These are phyloP conservation scores for Leptopilina myrica DNA, from an alignment of 2,888 invertebrate species.

Conservation along the genomic window DNA sequence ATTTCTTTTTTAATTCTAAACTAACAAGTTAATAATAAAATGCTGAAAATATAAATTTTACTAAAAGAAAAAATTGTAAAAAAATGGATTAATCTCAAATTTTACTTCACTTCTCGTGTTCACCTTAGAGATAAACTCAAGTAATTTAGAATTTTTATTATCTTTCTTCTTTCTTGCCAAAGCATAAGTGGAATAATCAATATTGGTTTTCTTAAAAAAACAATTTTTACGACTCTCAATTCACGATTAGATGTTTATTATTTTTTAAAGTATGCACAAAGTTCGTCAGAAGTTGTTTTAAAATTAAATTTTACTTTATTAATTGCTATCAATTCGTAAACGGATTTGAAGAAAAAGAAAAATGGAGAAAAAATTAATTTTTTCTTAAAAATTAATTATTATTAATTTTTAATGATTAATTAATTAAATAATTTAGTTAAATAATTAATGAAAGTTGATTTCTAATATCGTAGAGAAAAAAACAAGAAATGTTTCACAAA, in stretches of 20 bases:
- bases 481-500: too few species aligned
- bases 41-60: too few species aligned
- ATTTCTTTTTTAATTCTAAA: too few species aligned
- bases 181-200: neutral
- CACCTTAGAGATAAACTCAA: neutral
- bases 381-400: too few species aligned
- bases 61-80: too few species aligned
- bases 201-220: conserved; percentile 43
- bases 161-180: neutral
- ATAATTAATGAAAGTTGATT: neutral
- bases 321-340: neutral
- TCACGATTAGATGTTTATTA: conserved; percentile 27
- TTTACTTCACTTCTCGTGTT: too few species aligned
- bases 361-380: too few species aligned
- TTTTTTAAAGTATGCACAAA: neutral
- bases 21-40: too few species aligned
- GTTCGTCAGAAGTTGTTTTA: neutral
- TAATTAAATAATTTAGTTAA: too few species aligned
- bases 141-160: neutral
- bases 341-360: neutral
- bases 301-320: neutral
- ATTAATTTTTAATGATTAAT: too few species aligned
- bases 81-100: too few species aligned
- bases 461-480: neutral
- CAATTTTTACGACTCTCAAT: conserved; percentile 28